Percentiles rank a stretch among this genome's conserved stretches.
Conservation (phyloP, 2,113 vertebrate species). For the Agapornis roseicollis region DNA sequence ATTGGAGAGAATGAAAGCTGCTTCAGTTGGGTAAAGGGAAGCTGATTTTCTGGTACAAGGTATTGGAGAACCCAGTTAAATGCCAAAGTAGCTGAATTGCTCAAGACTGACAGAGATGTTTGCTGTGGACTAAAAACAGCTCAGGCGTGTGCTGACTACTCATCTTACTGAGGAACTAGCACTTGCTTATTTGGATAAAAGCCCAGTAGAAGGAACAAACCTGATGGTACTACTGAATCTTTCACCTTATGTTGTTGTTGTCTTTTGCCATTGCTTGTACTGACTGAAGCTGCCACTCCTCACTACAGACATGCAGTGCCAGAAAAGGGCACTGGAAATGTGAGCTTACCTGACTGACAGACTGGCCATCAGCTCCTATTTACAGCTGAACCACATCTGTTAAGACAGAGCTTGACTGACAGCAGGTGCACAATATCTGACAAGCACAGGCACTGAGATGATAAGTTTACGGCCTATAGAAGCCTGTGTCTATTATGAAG, state of each 20-base stretch:
- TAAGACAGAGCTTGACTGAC: not conserved
- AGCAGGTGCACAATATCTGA: not conserved
- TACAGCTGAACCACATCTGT: not conserved
- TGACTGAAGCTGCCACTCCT: not conserved
- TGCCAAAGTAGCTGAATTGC: not conserved
- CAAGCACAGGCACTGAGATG: not conserved
- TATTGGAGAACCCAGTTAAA: not conserved
- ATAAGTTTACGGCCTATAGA: not conserved
- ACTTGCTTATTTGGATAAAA: conserved; percentile 24
- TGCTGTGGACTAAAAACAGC: conserved; percentile 3
- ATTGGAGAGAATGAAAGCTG: not conserved
- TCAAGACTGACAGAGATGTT: conserved; percentile 9
- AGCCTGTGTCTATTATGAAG: not conserved
- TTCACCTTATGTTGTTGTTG: not conserved
- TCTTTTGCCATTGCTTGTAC: not conserved
- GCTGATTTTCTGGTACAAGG: not conserved
- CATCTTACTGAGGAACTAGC: not conserved
- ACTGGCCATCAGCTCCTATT: not conserved
- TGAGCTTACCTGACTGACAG: not conserved
- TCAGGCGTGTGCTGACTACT: not conserved
- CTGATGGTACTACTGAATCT: not conserved
- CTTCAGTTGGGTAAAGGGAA: not conserved
- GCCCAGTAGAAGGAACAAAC: not conserved
- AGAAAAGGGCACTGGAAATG: not conserved
- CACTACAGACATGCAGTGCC: not conserved